Evolutionary conservation across 1,140 invertebrate species (phyloP).

Genomic region (Potamilus streckersoni): DNA sequence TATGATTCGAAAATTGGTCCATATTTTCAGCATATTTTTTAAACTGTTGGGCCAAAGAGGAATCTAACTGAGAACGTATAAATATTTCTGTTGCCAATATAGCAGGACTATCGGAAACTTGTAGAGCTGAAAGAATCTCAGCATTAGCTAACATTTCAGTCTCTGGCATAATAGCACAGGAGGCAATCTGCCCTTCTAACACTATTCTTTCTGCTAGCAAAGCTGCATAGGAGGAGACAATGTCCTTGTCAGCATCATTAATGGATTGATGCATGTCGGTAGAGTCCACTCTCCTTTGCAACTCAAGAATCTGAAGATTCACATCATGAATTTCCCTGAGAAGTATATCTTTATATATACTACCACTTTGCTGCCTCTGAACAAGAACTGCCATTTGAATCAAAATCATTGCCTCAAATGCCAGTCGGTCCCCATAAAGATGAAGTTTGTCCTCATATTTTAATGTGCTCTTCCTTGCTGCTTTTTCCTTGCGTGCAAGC

Average conservation of each 20-base stretch:
- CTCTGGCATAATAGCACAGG: slow-evolving; percentile 43
- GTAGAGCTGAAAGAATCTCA: slow-evolving; percentile 36
- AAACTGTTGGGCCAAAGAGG: slow-evolving; percentile 47
- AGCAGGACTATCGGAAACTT: slow-evolving; percentile 43
- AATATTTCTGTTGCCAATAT: slow-evolving; percentile 59
- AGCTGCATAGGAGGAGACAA: slow-evolving; percentile 52
- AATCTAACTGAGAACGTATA: slow-evolving; percentile 53
- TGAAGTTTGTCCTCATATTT: slow-evolving; percentile 53
- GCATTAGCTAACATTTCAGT: slow-evolving; percentile 39
- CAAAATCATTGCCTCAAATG: slow-evolving; percentile 59
- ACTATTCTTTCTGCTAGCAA: slow-evolving; percentile 60
- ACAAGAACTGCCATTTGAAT: slow-evolving; percentile 59
- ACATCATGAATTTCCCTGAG: slow-evolving; percentile 53
- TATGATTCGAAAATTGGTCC: slow-evolving; percentile 49
- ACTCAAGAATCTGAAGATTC: slow-evolving; percentile 44
- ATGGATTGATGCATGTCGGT: slow-evolving; percentile 35
- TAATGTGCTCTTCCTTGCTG: slow-evolving; percentile 22
- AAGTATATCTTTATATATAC: slow-evolving; percentile 41
- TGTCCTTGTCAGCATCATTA: slow-evolving; percentile 36
- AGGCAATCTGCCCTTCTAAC: slow-evolving; percentile 52
- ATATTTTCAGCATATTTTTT: slow-evolving; percentile 42
- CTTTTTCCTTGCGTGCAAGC: slow-evolving; percentile 27
- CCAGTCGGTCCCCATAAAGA: slow-evolving; percentile 56
- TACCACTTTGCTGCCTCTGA: slow-evolving; percentile 40
- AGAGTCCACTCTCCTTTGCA: slow-evolving; percentile 50